Percentiles rank a stretch among this genome's conserved stretches.
phyloP scores from a whole-genome alignment of 2,113 vertebrate species.

The Balaeniceps rex region DNA sequence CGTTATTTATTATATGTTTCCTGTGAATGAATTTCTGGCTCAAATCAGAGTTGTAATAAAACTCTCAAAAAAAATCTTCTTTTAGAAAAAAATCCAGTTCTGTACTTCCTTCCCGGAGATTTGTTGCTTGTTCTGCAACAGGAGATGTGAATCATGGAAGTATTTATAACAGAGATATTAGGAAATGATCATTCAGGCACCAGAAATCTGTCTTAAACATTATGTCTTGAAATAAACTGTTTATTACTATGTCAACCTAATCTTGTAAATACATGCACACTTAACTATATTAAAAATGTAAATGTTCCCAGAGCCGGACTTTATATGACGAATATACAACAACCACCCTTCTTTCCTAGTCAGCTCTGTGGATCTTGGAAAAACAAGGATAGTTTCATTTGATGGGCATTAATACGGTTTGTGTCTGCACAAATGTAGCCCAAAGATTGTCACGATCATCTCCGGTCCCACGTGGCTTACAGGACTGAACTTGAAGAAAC shows the following conservation, averaged over 20 bases:
- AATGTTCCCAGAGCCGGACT: background rate
- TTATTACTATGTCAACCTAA: background rate
- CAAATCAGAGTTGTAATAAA: background rate
- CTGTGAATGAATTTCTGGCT: background rate
- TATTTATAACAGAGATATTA: background rate
- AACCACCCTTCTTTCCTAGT: background rate
- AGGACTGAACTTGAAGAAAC: background rate
- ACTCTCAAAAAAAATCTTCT: background rate
- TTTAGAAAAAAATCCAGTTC: background rate
- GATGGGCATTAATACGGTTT: background rate
- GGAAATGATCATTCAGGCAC: background rate
- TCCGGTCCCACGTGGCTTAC: background rate
- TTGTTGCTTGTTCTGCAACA: background rate
- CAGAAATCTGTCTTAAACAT: background rate
- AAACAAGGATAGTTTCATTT: background rate
- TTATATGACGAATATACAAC: background rate
- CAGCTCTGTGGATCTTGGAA: background rate
- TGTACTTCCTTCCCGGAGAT: background rate
- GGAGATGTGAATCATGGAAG: background rate
- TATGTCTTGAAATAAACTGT: background rate
- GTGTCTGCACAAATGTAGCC: background rate
- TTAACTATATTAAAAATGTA: constrained; percentile 26
- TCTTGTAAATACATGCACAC: background rate
- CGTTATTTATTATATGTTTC: background rate
- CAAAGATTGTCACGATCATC: background rate